phyloP scores from a whole-genome alignment of 2,113 vertebrate species.

The Otolemur garnettii region DNA sequence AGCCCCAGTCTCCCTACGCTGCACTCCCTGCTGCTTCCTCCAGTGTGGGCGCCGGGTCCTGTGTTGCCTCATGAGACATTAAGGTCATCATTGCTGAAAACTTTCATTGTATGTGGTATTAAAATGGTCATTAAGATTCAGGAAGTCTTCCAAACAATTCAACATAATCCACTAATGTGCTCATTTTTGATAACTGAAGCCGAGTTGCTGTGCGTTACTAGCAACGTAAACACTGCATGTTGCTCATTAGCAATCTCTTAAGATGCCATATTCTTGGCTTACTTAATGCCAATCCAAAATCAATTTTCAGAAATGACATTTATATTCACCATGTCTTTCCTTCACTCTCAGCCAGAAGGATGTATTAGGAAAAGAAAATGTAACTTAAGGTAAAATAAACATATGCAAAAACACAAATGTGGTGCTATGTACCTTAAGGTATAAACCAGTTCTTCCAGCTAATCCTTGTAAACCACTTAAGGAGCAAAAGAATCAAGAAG shows the following conservation, averaged over 20 bases:
- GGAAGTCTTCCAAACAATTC: slow-evolving; percentile 58
- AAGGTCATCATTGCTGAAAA: slow-evolving; percentile 2
- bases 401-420: background rate
- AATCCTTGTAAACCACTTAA: background rate
- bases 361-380: background rate
- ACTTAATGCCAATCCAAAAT: slow-evolving; percentile 33
- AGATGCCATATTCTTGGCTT: slow-evolving; percentile 48
- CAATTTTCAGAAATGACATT: slow-evolving; percentile 39
- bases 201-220: background rate
- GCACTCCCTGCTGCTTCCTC: background rate
- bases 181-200: background rate
- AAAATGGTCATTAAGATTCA: slow-evolving; percentile 56
- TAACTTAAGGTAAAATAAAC: background rate
- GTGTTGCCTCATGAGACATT: background rate
- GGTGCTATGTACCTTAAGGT: background rate
- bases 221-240: background rate
- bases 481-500: background rate
- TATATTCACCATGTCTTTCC: slow-evolving; percentile 26
- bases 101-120: background rate
- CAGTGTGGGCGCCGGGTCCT: background rate
- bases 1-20: background rate
- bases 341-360: slow-evolving; percentile 24
- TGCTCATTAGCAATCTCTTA: slow-evolving; percentile 25
- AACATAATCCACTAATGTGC: slow-evolving; percentile 9
- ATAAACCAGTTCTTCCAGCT: background rate